These are phyloP conservation scores for Odobenus rosmarus DNA, from an alignment of 2,113 vertebrate genomes.

Conservation along the genomic window DNA sequence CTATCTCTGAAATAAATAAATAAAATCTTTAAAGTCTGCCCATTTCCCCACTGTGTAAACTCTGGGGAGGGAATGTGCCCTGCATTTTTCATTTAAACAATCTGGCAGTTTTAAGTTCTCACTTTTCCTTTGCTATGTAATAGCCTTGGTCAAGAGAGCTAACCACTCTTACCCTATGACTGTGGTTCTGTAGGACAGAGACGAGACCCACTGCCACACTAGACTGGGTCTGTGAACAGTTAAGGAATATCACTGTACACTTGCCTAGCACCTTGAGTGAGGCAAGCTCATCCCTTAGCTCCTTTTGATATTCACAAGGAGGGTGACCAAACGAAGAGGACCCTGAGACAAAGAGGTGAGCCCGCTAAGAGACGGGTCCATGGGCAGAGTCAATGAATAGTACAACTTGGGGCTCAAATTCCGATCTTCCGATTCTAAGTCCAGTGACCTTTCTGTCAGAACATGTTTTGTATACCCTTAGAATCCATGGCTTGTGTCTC, in stretches of 20 bases:
- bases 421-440: conserved; percentile 7
- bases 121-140: neutral
- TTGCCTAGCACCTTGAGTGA: neutral
- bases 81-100: neutral
- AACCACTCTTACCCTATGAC: neutral
- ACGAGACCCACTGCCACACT: neutral
- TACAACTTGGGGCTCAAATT: neutral
- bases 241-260: neutral
- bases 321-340: neutral
- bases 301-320: conserved; percentile 30
- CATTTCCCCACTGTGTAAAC: neutral
- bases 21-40: conserved; percentile 19
- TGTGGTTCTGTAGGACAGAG: neutral
- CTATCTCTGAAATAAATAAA: neutral
- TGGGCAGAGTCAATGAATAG: neutral
- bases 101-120: neutral
- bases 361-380: neutral
- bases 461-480: neutral
- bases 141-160: neutral
- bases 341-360: conserved; percentile 28
- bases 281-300: neutral
- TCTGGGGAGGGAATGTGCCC: neutral
- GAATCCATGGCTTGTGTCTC: neutral
- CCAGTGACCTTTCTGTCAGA: neutral
- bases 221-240: neutral